Evolutionary conservation across 1,140 invertebrate genomes (phyloP), one percentile per base, ranked within the genome.

Genomic region (Cryptotermes secundus): DNA sequence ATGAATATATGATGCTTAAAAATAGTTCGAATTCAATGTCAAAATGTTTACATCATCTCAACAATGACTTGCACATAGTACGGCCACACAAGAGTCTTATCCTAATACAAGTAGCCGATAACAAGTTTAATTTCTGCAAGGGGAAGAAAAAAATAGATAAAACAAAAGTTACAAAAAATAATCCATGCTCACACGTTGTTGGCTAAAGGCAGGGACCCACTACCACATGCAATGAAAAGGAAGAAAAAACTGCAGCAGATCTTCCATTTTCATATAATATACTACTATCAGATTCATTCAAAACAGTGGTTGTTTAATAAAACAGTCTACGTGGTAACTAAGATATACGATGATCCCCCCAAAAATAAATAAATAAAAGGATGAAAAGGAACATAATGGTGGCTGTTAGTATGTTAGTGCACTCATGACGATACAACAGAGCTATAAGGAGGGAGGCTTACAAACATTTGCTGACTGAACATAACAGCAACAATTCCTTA

Each of bases 131-230:
- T 16, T 81, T 35, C 10, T 24, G 42, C 38, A 80, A 34, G 34
- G 34, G 14, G 0, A 81, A 7, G 26, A 81, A 36, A 0, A 1
- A 36, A n/a, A n/a, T n/a, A n/a, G n/a, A n/a, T n/a, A 34, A 34
- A 80, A 81, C 36, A 26, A 80, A 80, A 14, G 36, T 80, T 36
- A 81, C 3, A 35, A 81, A 81, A 80, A 80, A 9, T 9, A 38
- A 24, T n/a, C 26, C 34, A 49, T 34, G 45, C 45, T 38, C 81
- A 82, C 81, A 82, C 81, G 53, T 31, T 82, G 81, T 36, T 81
- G 80, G 45, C 81, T 82, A 42, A 49, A 82, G 36, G 81, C 81
- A 82, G 81, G 81, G 81, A 82, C 81, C 81, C 81, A 82, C 81
- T 82, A 82, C 81, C 81, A 49, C 81, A 82, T 82, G 81, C 81